These are phyloP conservation scores for Montipora cactus DNA, from an alignment of 64 coral and sea anemone genomes.

Conservation along the genomic window DNA sequence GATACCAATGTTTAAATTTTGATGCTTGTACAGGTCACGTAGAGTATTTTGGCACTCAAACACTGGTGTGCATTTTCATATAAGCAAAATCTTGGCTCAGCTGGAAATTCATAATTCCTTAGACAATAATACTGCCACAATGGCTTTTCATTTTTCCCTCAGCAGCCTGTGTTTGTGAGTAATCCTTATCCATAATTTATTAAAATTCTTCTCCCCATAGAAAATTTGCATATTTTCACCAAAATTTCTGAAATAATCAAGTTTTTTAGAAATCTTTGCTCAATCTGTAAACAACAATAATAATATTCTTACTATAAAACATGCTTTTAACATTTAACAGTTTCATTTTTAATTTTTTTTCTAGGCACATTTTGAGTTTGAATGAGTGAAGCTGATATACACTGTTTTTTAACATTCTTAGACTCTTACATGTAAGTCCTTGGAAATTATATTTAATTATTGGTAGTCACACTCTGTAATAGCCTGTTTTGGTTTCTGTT, in stretches of 20 bases:
- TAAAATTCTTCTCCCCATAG: neutral
- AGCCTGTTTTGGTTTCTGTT: too few species aligned
- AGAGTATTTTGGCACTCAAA: neutral
- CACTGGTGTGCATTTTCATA: neutral
- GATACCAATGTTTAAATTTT: neutral
- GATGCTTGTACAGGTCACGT: neutral
- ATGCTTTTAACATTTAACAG: too few species aligned
- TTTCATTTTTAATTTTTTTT: neutral
- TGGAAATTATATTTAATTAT: too few species aligned
- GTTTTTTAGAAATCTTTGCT: neutral
- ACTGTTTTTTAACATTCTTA: too few species aligned
- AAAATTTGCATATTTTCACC: neutral
- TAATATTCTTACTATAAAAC: too few species aligned
- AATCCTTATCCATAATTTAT: neutral
- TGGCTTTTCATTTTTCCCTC: neutral
- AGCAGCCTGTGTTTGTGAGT: neutral
- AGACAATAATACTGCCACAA: neutral
- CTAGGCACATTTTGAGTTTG: too few species aligned
- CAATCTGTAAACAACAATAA: neutral
- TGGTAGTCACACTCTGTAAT: too few species aligned
- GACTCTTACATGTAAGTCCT: too few species aligned
- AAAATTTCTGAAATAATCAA: neutral
- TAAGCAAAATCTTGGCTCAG: neutral
- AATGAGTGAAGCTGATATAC: too few species aligned
- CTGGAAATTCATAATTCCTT: neutral